Evolutionary conservation across 2,797 vertebrate genomes (phyloP), one percentile per base, ranked within the genome.

Genomic region (Enteromius viviparus): DNA sequence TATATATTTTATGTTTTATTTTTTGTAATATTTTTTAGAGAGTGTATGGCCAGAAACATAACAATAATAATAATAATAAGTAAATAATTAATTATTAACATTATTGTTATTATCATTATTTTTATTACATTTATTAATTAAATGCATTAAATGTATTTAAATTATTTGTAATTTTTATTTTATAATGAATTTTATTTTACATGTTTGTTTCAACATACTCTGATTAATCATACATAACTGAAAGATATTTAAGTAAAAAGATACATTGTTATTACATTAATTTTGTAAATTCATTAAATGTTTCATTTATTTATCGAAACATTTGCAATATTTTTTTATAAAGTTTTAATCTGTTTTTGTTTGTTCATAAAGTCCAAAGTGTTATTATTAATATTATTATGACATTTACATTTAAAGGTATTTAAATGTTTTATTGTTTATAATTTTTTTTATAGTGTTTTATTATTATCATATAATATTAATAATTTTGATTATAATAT

Each of bases 381-480:
- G 53, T 58, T 60, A 26, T 60, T 26, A 60, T 60, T 26, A 2
- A 2, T 32, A 32, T 32, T 32, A 32, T n/a, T 55, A 23, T 60
- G 23, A 7, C n/a, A 23, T 58, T 58, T 58, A 11, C 1, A n/a
- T 53, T 53, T 69, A 7, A 69, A 42, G 6, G 0, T 42, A 23
- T 42, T 1, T 10, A 69, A n/a, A 42, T 23, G 3, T 7, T 69
- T 42, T 42, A 40, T 68, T 40, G 1, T 23, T 42, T 69, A 12
- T 37, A 10, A 2, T 34, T 21, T 21, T 21, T 26, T 32, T 6
- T 68, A n/a, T 11, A 42, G 23, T 23, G 1, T 23, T 23, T 69
- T 69, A 42, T 69, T 68, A 68, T 69, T 45, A 14, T 69, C 10
- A n/a, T 69, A 42, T 66, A 3, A 66, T 66, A 37, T 37, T 65